phyloP scores from a whole-genome alignment of 2,797 vertebrate genomes.

The Vireo griseus region DNA sequence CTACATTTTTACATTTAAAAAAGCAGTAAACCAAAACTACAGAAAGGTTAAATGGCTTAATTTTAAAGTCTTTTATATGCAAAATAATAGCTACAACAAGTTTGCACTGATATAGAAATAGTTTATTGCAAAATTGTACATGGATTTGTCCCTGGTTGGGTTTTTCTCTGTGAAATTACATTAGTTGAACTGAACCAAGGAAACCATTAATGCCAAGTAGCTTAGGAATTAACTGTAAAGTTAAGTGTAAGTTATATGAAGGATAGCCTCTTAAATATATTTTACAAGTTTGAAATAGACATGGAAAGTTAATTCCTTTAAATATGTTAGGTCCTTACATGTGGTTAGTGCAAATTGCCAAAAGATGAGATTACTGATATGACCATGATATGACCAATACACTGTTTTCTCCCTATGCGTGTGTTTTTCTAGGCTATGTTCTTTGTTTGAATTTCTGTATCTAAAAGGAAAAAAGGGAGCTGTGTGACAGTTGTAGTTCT shows the following conservation, averaged over 20 bases:
- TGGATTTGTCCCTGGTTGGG: background rate
- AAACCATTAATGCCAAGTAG: background rate
- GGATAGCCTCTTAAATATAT: background rate
- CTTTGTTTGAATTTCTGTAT: background rate
- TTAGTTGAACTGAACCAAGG: background rate
- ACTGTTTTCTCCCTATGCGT: fast-evolving
- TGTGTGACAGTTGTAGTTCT: background rate
- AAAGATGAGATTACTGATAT: background rate
- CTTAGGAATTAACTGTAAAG: background rate
- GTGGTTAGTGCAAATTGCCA: background rate
- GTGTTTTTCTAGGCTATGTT: background rate
- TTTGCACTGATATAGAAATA: background rate
- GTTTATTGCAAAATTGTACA: background rate
- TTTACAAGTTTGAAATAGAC: background rate
- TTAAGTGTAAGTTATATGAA: background rate
- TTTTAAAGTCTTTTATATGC: background rate
- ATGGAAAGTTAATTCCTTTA: background rate
- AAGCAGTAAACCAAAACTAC: background rate
- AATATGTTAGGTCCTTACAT: background rate
- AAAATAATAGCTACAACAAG: background rate
- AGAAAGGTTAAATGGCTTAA: background rate
- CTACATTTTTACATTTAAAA: background rate
- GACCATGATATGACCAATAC: background rate
- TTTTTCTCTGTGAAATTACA: background rate
- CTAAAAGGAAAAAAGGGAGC: background rate